Conservation (phyloP, 2,113 vertebrate species). For the Oryctolagus cuniculus region mOryCun1.1 NC_091443.1:21248501-21249000, state of each 20-base stretch:
- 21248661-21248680: background rate
- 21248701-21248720: constrained; percentile 12
- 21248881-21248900: background rate
- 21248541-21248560: background rate
- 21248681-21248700: background rate
- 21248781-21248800: background rate
- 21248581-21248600: background rate
- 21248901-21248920: background rate
- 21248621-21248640: background rate
- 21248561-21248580: background rate
- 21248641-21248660: background rate
- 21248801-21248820: background rate
- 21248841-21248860: constrained; percentile 40
- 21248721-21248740: background rate
- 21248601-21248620: background rate
- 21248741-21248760: constrained; percentile 18
- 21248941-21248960: constrained; percentile 29
- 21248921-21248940: constrained; percentile 52
- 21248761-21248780: background rate
- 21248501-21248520: background rate
- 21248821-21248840: background rate
- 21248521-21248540: constrained; percentile 25
- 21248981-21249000: constrained; percentile 24
- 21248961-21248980: constrained; percentile 30
- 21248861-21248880: background rate